Base-by-base conservation (phyloP, 1,140 invertebrate genomes). In the Lanistes nyassanus region DNA sequence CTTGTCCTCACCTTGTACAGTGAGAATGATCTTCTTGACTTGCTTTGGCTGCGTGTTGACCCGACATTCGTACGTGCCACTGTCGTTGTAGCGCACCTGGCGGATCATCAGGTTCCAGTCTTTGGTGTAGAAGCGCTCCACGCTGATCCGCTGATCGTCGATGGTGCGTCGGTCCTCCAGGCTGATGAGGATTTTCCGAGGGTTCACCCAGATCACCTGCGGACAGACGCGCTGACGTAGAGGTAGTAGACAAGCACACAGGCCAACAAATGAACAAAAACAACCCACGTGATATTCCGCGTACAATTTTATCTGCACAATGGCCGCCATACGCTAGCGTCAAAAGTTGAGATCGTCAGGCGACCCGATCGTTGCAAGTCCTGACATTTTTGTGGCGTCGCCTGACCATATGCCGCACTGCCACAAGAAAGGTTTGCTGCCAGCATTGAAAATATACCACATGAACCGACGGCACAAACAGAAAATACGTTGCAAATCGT, bases 151-250 rank as follows among this genome's bases (percentile, higher is more conserved):
- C 16, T 73, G 68, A 73, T 87, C 85, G 56, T 88, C 85, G 31
- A 85, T 81, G 3, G 84, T 66, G 13, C 85, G 73, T 16, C 81
- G 76, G 26, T 85, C 84, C 19, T 80, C 82, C 13, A 76, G 73
- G 23, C 85, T 84, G 60, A 88, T 79, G 13, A 87, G 39, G 19
- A 80, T 82, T 26, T 76, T 77, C 16, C 79, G 77, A 9, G 86
- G 83, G 79, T 83, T 86, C 67, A 85, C 79, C 87, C 86, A 88
- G 16, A 86, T 80, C 11, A 88, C 80, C 87, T 88, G 75, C 0
- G 34, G 69, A 42, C 36, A 42, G 29, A 56, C 26, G 19, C 9
- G 36, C 3, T 7, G n/a, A 51, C 19, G 16, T 26, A 6, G 47
- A 31, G 68, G 29, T 53, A 26, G 55, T 36, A 2, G 5, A 29